phyloP scores from a whole-genome alignment of 2,888 invertebrate species.

The Sarcophaga subvicina region DNA sequence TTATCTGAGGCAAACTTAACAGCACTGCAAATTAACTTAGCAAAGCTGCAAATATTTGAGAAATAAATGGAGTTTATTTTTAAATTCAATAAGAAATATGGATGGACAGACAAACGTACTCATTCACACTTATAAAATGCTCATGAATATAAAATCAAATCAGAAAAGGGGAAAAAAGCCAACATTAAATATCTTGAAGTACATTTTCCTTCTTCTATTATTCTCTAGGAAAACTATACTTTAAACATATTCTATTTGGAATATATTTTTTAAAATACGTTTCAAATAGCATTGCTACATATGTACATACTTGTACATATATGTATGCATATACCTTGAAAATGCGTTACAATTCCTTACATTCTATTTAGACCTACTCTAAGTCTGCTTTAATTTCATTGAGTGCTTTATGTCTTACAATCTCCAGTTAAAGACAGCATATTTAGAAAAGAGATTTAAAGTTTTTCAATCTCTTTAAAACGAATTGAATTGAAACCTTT shows the following conservation, averaged over 20 bases:
- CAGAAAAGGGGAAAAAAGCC: neutral
- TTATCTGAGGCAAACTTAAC: no score
- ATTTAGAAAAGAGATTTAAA: constrained; percentile 3
- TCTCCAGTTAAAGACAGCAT: neutral
- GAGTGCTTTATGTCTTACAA: constrained; percentile 20
- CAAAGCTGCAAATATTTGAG: neutral
- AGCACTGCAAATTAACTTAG: no score
- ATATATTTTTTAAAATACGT: neutral
- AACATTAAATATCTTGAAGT: neutral
- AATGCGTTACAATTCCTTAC: no score
- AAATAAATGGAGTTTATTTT: neutral
- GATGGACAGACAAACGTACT: neutral
- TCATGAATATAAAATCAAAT: constrained; percentile 41
- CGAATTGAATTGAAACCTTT: neutral
- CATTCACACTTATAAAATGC: neutral
- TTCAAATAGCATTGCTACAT: neutral
- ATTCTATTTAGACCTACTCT: neutral
- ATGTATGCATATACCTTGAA: no score
- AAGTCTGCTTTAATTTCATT: constrained; percentile 39
- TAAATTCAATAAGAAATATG: neutral
- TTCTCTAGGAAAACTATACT: constrained; percentile 12
- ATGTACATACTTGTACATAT: no score
- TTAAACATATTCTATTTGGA: constrained; percentile 5
- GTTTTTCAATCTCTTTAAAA: neutral
- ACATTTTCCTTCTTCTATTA: neutral